Evolutionary conservation across 2,113 vertebrate species (phyloP).

Genomic region (Gavialis gangeticus): DNA sequence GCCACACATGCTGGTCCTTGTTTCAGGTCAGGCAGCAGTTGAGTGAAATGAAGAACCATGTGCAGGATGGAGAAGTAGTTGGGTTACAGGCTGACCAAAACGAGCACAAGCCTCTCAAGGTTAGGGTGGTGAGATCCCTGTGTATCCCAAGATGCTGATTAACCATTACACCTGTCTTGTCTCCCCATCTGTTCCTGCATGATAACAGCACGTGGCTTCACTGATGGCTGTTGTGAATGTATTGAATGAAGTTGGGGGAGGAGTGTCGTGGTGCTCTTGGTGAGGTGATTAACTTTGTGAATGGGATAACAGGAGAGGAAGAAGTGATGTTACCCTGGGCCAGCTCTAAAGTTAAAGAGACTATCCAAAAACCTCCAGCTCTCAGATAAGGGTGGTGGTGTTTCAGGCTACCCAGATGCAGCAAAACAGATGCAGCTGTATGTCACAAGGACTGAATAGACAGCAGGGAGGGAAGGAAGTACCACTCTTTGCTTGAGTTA

Average conservation of each 20-base stretch:
- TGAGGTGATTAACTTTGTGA: neutral
- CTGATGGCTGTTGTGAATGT: neutral
- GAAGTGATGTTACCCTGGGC: neutral
- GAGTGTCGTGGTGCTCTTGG: neutral
- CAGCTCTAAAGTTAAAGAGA: neutral
- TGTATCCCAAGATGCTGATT: neutral
- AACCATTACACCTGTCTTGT: neutral
- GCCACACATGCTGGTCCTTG: constrained; percentile 71
- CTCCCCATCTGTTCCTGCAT: neutral
- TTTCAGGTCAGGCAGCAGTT: constrained; percentile 91
- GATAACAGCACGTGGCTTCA: neutral
- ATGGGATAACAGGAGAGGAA: neutral
- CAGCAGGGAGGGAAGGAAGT: too few species aligned
- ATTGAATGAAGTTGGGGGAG: neutral
- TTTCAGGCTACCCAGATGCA: too few species aligned
- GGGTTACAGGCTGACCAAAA: constrained; percentile 75
- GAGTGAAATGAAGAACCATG: constrained; percentile 81
- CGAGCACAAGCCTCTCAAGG: constrained; percentile 76
- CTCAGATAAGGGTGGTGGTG: too few species aligned
- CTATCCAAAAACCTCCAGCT: neutral
- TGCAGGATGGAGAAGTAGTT: constrained; percentile 76
- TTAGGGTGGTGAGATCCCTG: constrained; percentile 77
- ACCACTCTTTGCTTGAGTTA: too few species aligned
- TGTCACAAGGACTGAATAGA: too few species aligned
- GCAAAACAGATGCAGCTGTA: too few species aligned